Conservation (phyloP, 2,888 invertebrate genomes). For the Trachelus troglodyta region DNA sequence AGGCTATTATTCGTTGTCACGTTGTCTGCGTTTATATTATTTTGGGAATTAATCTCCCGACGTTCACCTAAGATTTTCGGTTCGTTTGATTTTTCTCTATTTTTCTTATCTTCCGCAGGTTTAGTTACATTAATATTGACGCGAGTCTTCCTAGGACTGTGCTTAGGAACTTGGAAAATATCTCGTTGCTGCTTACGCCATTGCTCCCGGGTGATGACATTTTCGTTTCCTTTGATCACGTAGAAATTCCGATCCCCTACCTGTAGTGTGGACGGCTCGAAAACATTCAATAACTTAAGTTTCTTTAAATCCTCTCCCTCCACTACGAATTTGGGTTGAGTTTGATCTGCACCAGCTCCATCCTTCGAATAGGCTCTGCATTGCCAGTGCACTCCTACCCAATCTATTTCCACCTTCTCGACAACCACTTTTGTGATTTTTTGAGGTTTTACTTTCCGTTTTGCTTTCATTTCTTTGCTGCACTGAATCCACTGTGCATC, state of each 20-base stretch:
- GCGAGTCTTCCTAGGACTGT: constrained; percentile 57
- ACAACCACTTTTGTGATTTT: constrained; percentile 74
- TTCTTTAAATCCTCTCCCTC: constrained; percentile 84
- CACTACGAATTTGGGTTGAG: constrained; percentile 76
- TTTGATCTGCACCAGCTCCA: constrained; percentile 71
- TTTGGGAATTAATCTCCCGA: background rate
- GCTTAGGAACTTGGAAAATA: constrained; percentile 61
- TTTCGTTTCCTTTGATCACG: constrained; percentile 80
- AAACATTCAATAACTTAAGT: constrained; percentile 85
- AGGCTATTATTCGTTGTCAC: constrained; percentile 46
- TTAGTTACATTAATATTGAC: constrained; percentile 46
- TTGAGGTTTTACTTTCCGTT: constrained; percentile 61
- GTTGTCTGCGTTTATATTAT: constrained; percentile 25
- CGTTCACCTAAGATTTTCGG: constrained; percentile 22
- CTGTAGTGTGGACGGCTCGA: constrained; percentile 89
- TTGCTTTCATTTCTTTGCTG: constrained; percentile 77
- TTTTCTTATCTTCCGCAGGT: constrained; percentile 48
- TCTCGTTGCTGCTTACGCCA: constrained; percentile 73
- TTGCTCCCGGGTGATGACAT: constrained; percentile 79
- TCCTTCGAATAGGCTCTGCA: constrained; percentile 78
- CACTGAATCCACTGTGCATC: constrained; percentile 85
- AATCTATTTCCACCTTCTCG: constrained; percentile 83
- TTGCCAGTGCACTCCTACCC: constrained; percentile 90
- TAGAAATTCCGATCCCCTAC: constrained; percentile 90
- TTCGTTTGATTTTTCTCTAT: constrained; percentile 43